Conservation (phyloP, 2,797 vertebrate species). For the Sternotherus odoratus region DNA sequence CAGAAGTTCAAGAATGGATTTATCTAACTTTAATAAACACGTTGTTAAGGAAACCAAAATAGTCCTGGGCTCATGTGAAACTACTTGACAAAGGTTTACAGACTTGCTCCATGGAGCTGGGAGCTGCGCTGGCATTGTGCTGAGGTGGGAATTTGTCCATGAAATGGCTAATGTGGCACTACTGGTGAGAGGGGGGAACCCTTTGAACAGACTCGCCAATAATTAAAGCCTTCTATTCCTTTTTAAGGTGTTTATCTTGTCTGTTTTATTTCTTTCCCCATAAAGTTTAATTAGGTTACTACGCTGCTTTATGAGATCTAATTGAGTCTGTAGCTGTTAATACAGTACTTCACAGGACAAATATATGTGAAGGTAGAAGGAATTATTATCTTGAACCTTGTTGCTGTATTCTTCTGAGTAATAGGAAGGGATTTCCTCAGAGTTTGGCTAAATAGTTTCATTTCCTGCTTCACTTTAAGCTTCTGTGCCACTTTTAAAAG, state of each 20-base stretch:
- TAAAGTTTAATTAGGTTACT: neutral
- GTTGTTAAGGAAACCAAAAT: constrained; percentile 38
- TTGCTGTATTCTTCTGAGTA: constrained; percentile 20
- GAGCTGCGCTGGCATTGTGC: neutral
- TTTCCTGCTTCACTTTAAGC: constrained; percentile 52
- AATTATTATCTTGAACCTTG: neutral
- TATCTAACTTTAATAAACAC: constrained; percentile 35
- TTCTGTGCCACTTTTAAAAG: constrained; percentile 33
- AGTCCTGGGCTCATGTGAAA: constrained; percentile 25
- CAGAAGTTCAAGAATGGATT: constrained; percentile 36
- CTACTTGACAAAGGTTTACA: constrained; percentile 29
- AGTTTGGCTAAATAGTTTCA: constrained; percentile 7
- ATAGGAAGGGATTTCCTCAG: constrained; percentile 37
- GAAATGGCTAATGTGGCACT: neutral
- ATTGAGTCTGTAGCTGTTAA: neutral
- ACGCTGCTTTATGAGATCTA: constrained; percentile 27
- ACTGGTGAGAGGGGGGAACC: neutral
- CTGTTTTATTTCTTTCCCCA: constrained; percentile 11
- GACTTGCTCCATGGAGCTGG: neutral
- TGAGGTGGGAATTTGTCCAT: neutral
- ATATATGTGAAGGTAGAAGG: neutral
- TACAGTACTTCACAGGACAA: neutral
- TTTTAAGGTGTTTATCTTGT: neutral
- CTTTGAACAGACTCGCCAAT: neutral
- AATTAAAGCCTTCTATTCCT: constrained; percentile 4